Evolutionary conservation across 37 sponge, comb jelly and placozoan genomes (phyloP).

Genomic region (Ephydatia muelleri): DNA sequence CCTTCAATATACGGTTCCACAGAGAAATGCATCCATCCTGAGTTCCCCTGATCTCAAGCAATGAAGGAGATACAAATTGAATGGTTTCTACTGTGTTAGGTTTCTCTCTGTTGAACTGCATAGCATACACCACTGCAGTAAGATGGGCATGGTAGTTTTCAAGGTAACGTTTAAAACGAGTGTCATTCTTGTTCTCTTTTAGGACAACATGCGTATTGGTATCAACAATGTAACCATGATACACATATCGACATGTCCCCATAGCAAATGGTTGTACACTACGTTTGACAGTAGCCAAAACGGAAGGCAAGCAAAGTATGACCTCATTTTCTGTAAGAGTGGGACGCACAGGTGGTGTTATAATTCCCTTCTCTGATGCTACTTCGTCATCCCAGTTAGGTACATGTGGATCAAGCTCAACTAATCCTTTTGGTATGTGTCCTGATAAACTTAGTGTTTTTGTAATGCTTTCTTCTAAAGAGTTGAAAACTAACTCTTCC

Average conservation of each 20-base stretch:
- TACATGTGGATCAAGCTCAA: neutral
- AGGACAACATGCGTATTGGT: conserved; percentile 22
- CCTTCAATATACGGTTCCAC: conserved; percentile 18
- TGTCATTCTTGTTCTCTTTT: conserved; percentile 4
- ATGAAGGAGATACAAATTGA: neutral
- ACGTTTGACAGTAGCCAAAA: neutral
- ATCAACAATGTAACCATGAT: conserved; percentile 11
- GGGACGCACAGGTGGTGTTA: conserved; percentile 6
- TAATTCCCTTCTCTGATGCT: neutral
- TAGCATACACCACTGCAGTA: conserved; percentile 12
- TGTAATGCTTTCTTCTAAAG: conserved; percentile 5
- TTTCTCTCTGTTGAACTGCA: conserved; percentile 23
- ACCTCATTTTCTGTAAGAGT: conserved; percentile 18
- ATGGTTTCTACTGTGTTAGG: neutral
- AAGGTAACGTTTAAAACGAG: conserved; percentile 12
- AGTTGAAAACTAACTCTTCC: conserved; percentile 15
- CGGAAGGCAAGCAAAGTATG: conserved; percentile 9
- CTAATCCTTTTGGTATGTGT: neutral
- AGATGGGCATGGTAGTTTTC: conserved; percentile 7
- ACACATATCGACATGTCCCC: conserved; percentile 16
- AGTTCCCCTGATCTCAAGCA: neutral
- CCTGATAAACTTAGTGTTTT: neutral
- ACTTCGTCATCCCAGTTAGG: neutral
- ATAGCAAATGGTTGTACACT: conserved; percentile 22
- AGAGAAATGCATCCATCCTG: neutral